These are phyloP conservation scores for Psittacula derbiana DNA, from an alignment of 2,797 vertebrate species.

Conservation along the genomic window DNA sequence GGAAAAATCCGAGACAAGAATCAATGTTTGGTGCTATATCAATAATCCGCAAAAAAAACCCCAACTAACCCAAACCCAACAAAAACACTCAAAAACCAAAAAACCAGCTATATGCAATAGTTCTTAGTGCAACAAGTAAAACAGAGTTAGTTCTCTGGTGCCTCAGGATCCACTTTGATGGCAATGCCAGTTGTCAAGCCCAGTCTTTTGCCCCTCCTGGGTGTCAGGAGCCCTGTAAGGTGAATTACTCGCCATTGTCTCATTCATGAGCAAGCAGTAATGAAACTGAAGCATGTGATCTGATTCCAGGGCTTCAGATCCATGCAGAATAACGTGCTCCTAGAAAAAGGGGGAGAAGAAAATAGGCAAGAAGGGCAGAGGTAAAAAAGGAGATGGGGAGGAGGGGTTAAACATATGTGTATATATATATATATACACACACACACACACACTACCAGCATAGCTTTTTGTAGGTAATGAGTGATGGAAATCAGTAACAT, in stretches of 20 bases:
- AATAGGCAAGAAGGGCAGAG: neutral
- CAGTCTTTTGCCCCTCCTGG: neutral
- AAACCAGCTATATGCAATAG: neutral
- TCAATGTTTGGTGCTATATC: neutral
- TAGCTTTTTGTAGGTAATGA: neutral
- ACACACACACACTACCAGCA: neutral
- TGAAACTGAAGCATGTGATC: neutral
- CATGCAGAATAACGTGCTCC: neutral
- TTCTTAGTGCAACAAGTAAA: neutral
- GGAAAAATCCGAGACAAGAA: neutral
- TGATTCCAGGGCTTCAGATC: neutral
- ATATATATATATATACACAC: too few species aligned
- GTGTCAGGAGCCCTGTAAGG: neutral
- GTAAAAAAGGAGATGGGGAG: accelerated
- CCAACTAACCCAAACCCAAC: neutral
- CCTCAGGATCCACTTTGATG: neutral
- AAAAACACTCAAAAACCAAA: too few species aligned
- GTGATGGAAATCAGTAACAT: neutral
- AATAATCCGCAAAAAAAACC: accelerated
- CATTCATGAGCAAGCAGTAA: neutral
- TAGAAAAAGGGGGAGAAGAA: neutral
- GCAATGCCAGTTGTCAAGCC: neutral
- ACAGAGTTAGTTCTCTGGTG: neutral
- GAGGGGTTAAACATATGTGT: neutral
- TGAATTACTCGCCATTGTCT: neutral